Evolutionary conservation across 2,797 vertebrate species (phyloP).

Genomic region (Psittacula echo): DNA sequence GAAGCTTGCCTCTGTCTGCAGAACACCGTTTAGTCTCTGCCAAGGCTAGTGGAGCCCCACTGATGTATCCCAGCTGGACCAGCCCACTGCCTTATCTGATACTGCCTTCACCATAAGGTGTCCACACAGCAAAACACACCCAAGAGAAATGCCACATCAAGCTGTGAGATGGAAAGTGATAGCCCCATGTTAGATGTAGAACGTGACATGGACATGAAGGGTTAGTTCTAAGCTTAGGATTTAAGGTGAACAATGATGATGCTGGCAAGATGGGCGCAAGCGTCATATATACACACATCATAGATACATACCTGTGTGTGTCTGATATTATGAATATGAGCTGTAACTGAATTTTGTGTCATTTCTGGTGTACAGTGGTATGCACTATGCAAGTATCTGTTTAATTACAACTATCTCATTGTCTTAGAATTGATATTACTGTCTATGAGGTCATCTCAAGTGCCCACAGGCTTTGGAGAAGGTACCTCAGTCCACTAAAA

Average conservation of each 20-base stretch:
- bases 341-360: not conserved
- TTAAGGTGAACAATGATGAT: not conserved
- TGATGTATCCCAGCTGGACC: not conserved
- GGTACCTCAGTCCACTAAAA: not conserved
- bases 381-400: not conserved
- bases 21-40: not conserved
- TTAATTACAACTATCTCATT: conserved; percentile 27
- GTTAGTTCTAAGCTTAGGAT: not conserved
- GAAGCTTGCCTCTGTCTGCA: not conserved
- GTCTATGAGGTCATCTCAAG: not conserved
- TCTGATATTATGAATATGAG: not conserved
- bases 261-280: no score
- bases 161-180: fast-evolving
- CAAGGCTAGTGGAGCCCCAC: not conserved
- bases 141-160: fast-evolving
- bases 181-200: fast-evolving
- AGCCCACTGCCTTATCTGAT: not conserved
- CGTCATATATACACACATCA: no score
- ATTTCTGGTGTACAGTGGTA: not conserved
- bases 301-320: not conserved
- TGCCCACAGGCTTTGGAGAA: not conserved
- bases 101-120: not conserved
- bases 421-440: conserved; percentile 5
- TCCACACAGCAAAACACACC: not conserved
- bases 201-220: not conserved